Base-by-base conservation (phyloP, 2,113 vertebrate species). In the Sigmodon hispidus region DNA sequence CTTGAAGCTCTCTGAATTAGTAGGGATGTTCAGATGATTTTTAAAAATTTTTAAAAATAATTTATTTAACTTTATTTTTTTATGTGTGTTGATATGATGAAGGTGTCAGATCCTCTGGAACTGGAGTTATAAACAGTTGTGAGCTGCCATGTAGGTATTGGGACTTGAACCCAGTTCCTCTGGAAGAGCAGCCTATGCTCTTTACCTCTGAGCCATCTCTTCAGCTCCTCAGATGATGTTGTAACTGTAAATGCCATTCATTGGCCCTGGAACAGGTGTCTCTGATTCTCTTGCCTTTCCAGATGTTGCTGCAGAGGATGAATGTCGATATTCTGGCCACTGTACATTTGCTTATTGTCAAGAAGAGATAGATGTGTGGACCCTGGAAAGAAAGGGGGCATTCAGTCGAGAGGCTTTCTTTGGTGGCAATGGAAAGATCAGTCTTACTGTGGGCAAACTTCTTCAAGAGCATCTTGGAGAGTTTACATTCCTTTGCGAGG, bases 351-450 rank as follows among this genome's bases (percentile, higher is more conserved):
- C 99, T 0, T 99, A 99, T 76, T 99, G 99, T 98, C 99, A 99
- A 93, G 99, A 99, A 96, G 99, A 99, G 98, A 99, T 99, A 34
- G 99, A 99, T 2, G 98, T 99, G 90, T 99, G 99, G 99, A 99
- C 99, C 0, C 96, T 99, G 97, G 99, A 99, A 97, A 99, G 99
- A 80, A 99, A 99, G 95, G 99, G 99, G 13, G 99, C 99, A 1
- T 99, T 99, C 91, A 99, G 99, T 86, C 98, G 99, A 65, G 99
- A 99, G 85, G 97, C 99, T 52, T 99, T 99, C 77, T 99, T 99
- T 63, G 99, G 99, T 48, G 98, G 99, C 84, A 98, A 97, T 81
- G 99, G 98, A 4, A 99, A 99, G 81, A 94, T 99, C 97, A 98
- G 97, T 95, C 87, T 99, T 84, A 99, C 99, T 0, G 99, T 99